Conservation (phyloP, 23 tunicate species). For the Phallusia fumigata region DNA sequence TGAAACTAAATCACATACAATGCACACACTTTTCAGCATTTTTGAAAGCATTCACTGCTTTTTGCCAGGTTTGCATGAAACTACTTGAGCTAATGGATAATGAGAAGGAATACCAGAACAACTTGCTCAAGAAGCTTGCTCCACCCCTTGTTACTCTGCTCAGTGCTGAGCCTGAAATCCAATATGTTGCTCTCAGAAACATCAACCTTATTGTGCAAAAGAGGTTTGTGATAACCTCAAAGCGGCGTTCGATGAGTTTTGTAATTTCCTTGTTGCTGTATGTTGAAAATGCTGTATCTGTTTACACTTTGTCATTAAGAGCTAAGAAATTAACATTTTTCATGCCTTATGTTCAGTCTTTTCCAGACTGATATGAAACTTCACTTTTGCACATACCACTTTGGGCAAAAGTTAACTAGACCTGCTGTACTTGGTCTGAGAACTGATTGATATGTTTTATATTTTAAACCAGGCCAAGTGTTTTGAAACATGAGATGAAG, state of each 20-base stretch:
- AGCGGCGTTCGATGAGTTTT: not conserved
- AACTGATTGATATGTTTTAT: not conserved
- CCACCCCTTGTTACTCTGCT: conserved; percentile 98
- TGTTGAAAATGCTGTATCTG: not conserved
- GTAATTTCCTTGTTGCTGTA: not conserved
- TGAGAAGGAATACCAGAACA: conserved; percentile 72
- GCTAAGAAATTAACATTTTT: too few species aligned
- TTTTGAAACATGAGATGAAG: conserved; percentile 78
- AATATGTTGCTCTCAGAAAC: conserved; percentile 92
- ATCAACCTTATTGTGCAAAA: conserved; percentile 96
- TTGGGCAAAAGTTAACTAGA: too few species aligned
- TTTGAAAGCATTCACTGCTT: not conserved
- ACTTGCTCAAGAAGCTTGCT: conserved; percentile 78
- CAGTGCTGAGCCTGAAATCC: conserved; percentile 93
- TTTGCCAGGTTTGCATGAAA: conserved; percentile 77
- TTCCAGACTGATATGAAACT: too few species aligned
- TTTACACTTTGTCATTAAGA: too few species aligned
- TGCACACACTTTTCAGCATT: not conserved
- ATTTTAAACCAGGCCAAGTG: conserved; percentile 39
- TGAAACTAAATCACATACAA: too few species aligned
- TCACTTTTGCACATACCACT: too few species aligned
- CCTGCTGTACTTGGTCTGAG: not conserved
- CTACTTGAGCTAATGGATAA: conserved; percentile 71
- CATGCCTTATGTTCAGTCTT: too few species aligned
- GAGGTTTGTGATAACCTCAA: conserved; percentile 19